A percentile compares a stretch with the other conserved stretches of the same genome.
These are phyloP conservation scores for Tupaia chinensis DNA, from an alignment of 2,113 vertebrate genomes.

Conservation along the genomic window DNA sequence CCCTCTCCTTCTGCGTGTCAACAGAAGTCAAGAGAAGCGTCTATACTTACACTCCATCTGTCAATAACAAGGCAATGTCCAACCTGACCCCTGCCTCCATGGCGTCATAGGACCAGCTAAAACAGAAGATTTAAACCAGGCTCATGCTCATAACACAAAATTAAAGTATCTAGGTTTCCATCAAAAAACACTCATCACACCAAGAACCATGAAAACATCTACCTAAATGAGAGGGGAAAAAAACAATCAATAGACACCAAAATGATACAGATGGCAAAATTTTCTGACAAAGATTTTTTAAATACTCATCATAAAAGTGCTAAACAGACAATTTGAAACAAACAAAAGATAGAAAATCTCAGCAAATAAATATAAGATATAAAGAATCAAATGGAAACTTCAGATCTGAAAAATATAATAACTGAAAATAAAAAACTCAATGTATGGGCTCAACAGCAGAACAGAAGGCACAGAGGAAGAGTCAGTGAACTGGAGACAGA, in stretches of 20 bases:
- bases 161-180: not conserved
- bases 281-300: not conserved
- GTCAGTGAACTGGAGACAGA: not conserved
- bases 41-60: not conserved
- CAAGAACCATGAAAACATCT: constrained; percentile 24
- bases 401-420: not conserved
- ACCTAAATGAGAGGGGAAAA: not conserved
- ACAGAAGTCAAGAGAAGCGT: not conserved
- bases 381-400: constrained; percentile 9
- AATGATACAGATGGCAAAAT: not conserved
- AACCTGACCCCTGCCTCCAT: not conserved
- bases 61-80: not conserved
- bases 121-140: not conserved
- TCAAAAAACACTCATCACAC: not conserved
- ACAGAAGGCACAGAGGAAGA: not conserved
- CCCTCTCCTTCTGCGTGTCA: not conserved
- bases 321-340: not conserved
- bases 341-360: constrained; percentile 3
- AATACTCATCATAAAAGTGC: not conserved
- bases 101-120: not conserved
- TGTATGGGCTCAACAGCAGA: not conserved
- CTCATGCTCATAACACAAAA: not conserved
- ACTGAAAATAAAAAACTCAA: constrained; percentile 37
- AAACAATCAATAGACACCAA: not conserved
- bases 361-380: constrained; percentile 27